A percentile compares a stretch with the other conserved stretches of the same genome.
phyloP scores from a whole-genome alignment of 2,797 vertebrate genomes.

The Phoxinus dragarum region DNA sequence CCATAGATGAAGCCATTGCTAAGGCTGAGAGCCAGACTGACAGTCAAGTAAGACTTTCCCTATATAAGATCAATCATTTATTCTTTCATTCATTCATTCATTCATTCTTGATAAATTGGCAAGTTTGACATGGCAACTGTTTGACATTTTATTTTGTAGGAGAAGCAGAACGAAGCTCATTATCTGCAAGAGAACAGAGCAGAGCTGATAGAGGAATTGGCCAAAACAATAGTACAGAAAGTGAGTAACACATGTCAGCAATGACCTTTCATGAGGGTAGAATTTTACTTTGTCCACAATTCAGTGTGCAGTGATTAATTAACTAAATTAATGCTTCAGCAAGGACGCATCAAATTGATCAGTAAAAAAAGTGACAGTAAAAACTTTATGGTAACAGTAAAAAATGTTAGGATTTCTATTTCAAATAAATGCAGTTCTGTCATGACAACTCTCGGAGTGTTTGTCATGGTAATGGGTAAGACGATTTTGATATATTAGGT shows the following conservation, averaged over 20 bases:
- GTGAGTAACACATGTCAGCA: conserved; percentile 69
- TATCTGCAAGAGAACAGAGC: conserved; percentile 91
- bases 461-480: neutral
- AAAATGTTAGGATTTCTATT: too few species aligned
- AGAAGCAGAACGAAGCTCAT: conserved; percentile 88
- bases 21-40: conserved; percentile 86
- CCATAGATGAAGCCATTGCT: conserved; percentile 93
- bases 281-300: neutral
- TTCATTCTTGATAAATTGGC: neutral
- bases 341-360: too few species aligned
- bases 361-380: too few species aligned
- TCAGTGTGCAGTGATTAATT: neutral
- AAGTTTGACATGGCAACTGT: neutral
- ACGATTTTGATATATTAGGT: neutral
- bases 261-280: neutral
- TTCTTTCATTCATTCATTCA: neutral
- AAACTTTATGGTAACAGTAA: too few species aligned
- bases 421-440: neutral
- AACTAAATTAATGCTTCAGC: too few species aligned
- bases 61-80: neutral
- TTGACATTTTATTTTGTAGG: conserved; percentile 70
- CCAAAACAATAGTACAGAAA: conserved; percentile 91
- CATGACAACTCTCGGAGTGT: too few species aligned
- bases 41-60: conserved; percentile 82
- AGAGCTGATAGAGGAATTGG: conserved; percentile 90